Evolutionary conservation across 1,140 invertebrate species (phyloP), one percentile per base, ranked within the genome.

Genomic region (Mycetomoellerius zeteki): DNA sequence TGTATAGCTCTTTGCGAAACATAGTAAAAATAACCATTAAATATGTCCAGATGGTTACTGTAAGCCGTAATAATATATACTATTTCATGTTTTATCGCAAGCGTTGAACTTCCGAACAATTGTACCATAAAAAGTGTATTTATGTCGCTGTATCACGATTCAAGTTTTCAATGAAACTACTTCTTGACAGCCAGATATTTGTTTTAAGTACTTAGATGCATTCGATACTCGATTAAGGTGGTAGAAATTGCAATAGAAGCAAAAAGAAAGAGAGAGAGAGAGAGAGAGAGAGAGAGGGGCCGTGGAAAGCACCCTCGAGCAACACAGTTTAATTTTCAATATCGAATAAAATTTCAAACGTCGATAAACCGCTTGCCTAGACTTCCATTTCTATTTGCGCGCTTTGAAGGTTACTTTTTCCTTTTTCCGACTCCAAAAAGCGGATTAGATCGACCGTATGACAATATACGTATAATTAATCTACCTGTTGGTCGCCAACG

Each of bases 51-150:
- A 24, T 82, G 16, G 12, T 3, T 21, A 8, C n/a, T 21, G 2
- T 47, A 33, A 14, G 7, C 0, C 21, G 6, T 21, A 33, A 43
- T 47, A 21, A 43, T 19, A 10, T 21, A 21, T 37, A 19, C 0
- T 4, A 73, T 73, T 73, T 73, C 47, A 50, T 12, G 47, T 75
- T 82, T 82, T 82, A 72, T 82, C 37, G 19, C 24, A n/a, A 52
- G 21, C 16, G 52, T 72, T 19, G 7, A 62, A 75, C 24, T 84
- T 84, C 1, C 10, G 27, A 62, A 21, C 50, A 84, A 60, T 43
- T 73, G n/a, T 47, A 47, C 10, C 21, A 47, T 33, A 52, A 67
- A 3, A 69, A 71, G 64, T n/a, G n/a, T n/a, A n/a, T 71, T 81
- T 16, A 12, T 12, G 24, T 30, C 19, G 54, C 10, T 5, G 10